Conservation (phyloP, 2,888 invertebrate species). For the Autographa gamma region DNA sequence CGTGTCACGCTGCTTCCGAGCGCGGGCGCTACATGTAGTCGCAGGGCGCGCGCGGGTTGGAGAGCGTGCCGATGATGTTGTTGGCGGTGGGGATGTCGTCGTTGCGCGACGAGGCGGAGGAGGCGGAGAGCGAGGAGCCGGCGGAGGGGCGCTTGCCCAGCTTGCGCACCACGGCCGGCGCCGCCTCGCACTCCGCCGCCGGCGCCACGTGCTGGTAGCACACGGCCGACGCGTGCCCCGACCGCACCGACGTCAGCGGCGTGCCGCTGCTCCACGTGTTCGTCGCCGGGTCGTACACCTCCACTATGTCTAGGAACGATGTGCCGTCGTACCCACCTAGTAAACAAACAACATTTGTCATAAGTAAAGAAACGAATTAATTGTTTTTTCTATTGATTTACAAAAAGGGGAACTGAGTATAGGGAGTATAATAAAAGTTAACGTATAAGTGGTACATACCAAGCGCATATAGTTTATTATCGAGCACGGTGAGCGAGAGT, state of each 20-base stretch:
- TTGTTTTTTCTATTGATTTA: too few species aligned
- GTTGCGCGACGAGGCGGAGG: slow-evolving; percentile 48
- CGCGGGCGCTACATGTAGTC: slow-evolving; percentile 55
- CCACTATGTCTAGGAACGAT: slow-evolving; percentile 95
- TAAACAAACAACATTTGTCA: background rate
- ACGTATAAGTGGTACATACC: slow-evolving; percentile 90
- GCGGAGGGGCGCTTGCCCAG: slow-evolving; percentile 62
- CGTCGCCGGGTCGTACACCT: slow-evolving; percentile 94
- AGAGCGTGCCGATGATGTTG: slow-evolving; percentile 81
- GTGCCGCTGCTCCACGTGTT: slow-evolving; percentile 94
- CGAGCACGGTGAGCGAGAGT: slow-evolving; percentile 95
- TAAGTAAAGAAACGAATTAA: background rate
- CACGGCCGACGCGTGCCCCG: slow-evolving; percentile 97
- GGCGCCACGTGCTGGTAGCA: slow-evolving; percentile 93
- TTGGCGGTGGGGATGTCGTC: slow-evolving; percentile 79
- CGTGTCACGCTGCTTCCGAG: slow-evolving; percentile 35
- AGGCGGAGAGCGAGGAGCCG: slow-evolving; percentile 36
- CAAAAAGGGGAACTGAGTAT: too few species aligned
- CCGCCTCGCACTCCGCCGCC: slow-evolving; percentile 60
- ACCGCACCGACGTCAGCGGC: slow-evolving; percentile 94
- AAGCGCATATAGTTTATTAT: slow-evolving; percentile 96
- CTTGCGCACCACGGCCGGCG: slow-evolving; percentile 64
- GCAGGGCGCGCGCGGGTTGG: slow-evolving; percentile 67
- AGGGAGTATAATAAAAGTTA: too few species aligned
- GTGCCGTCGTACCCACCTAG: slow-evolving; percentile 97